phyloP scores from a whole-genome alignment of 2,888 invertebrate species.

The Patella pellucida region DNA sequence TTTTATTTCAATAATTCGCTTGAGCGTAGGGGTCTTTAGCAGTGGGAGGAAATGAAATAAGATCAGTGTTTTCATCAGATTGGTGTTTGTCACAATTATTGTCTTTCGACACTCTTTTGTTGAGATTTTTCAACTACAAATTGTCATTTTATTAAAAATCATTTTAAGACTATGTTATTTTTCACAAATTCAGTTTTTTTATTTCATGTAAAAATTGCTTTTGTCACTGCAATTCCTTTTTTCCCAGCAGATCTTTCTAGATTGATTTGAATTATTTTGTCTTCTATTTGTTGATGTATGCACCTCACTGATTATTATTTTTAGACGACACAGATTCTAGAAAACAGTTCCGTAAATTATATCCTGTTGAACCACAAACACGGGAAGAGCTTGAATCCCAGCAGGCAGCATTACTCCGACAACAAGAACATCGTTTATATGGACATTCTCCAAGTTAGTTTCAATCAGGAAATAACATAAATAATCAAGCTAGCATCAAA shows the following conservation, averaged over 20 bases:
- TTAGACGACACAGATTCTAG: conserved; percentile 57
- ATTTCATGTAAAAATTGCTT: neutral
- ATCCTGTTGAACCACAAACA: conserved; percentile 58
- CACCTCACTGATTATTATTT: neutral
- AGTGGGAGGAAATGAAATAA: too few species aligned
- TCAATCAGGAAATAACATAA: too few species aligned
- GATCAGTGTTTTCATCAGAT: too few species aligned
- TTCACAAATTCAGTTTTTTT: neutral
- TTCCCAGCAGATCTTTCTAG: neutral
- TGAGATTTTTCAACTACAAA: too few species aligned
- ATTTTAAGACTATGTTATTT: too few species aligned
- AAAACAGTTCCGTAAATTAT: conserved; percentile 55
- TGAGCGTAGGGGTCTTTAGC: too few species aligned
- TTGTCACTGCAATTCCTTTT: neutral
- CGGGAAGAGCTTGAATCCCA: conserved; percentile 61
- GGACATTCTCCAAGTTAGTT: conserved; percentile 29
- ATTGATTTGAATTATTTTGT: neutral
- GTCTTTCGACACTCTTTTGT: too few species aligned
- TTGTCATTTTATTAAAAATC: too few species aligned
- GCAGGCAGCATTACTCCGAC: conserved; percentile 60
- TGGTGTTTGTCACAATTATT: too few species aligned
- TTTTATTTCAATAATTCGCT: too few species aligned
- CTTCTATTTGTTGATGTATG: conserved; percentile 9
- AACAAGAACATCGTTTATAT: conserved; percentile 58
- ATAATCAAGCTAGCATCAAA: too few species aligned